Conservation (phyloP, 2,113 vertebrate genomes). For the Vidua macroura region DNA sequence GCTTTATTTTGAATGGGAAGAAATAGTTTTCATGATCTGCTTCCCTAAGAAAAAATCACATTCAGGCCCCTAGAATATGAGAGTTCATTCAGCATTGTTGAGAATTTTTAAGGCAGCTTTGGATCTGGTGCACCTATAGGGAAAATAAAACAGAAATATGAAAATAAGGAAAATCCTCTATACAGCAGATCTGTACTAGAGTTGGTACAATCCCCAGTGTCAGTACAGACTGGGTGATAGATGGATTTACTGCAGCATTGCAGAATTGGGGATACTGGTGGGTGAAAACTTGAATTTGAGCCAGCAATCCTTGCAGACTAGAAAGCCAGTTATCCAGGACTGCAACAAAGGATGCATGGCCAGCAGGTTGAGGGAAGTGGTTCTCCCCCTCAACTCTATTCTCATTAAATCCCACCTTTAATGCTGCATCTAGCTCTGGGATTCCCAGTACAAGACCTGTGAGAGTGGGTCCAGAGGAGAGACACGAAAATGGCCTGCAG, state of each 20-base stretch:
- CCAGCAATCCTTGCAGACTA: not conserved
- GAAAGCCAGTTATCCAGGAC: not conserved
- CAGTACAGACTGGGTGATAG: not conserved
- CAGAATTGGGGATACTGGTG: not conserved
- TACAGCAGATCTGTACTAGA: not conserved
- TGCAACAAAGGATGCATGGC: not conserved
- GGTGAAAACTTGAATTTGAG: not conserved
- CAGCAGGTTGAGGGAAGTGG: not conserved
- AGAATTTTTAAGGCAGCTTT: not conserved
- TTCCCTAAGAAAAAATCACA: not conserved
- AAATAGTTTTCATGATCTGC: not conserved
- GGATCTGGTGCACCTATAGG: not conserved
- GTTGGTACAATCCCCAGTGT: not conserved
- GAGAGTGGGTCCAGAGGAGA: not conserved
- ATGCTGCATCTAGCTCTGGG: not conserved
- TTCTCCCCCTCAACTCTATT: not conserved
- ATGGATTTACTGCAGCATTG: not conserved
- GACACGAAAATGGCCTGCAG: accelerated
- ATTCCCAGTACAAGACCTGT: not conserved
- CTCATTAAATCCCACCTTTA: not conserved
- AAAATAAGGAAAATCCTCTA: not conserved
- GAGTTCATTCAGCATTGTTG: not conserved
- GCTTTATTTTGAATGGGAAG: not conserved
- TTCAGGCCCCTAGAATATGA: not conserved
- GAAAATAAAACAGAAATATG: not conserved